Percentiles rank a stretch among this genome's conserved stretches.
Conservation (phyloP, 2,888 invertebrate genomes). For the Tenthredo amoena region DNA sequence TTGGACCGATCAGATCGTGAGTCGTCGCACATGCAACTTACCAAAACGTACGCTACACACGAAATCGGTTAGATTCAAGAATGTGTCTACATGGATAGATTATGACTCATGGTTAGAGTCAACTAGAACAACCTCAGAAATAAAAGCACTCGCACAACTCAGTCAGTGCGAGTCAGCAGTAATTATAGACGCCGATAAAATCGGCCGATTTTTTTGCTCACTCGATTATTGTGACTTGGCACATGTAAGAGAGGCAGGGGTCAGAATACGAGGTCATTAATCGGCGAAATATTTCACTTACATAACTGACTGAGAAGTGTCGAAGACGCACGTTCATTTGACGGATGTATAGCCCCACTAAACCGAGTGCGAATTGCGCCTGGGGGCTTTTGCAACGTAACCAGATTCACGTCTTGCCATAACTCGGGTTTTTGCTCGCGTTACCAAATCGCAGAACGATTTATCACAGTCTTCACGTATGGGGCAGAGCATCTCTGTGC, state of each 20-base stretch:
- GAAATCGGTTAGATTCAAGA: background rate
- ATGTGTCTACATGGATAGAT: background rate
- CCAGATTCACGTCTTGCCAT: slow-evolving; percentile 42
- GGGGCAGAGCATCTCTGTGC: background rate
- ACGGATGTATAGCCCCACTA: background rate
- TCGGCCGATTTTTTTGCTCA: slow-evolving; percentile 3
- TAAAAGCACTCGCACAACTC: slow-evolving; percentile 1
- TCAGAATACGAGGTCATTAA: background rate
- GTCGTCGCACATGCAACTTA: background rate
- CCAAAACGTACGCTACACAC: background rate
- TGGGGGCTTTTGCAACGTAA: background rate
- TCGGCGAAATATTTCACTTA: background rate
- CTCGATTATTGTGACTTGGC: background rate
- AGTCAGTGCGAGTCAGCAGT: background rate
- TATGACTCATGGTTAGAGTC: background rate
- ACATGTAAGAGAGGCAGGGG: background rate
- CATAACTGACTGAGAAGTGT: background rate
- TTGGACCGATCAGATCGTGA: slow-evolving; percentile 11
- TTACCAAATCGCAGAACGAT: slow-evolving; percentile 17
- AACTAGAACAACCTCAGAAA: background rate
- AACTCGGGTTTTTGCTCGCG: slow-evolving; percentile 26
- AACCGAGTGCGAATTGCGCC: slow-evolving; percentile 4
- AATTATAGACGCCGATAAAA: slow-evolving; percentile 27
- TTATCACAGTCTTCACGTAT: slow-evolving; percentile 1
- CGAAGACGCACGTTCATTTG: slow-evolving; percentile 6